phyloP scores from a whole-genome alignment of 2,113 vertebrate species.

The Octodon degus region DNA sequence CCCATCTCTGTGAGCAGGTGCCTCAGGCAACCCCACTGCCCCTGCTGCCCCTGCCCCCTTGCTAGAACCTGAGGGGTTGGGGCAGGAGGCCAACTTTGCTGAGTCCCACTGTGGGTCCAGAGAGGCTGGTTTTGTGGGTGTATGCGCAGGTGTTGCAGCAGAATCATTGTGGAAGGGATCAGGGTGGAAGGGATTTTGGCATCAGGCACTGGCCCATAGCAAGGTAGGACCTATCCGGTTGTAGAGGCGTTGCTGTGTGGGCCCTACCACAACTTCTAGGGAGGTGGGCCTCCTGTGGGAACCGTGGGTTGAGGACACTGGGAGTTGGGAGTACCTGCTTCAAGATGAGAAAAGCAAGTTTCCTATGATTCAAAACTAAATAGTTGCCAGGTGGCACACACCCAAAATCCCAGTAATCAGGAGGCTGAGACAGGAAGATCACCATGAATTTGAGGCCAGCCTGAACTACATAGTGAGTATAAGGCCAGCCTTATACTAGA shows the following conservation, averaged over 20 bases:
- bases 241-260: neutral
- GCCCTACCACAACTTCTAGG: neutral
- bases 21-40: neutral
- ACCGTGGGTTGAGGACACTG: neutral
- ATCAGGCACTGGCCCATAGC: neutral
- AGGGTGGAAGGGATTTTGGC: too few species aligned
- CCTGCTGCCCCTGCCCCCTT: neutral
- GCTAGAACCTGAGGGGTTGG: too few species aligned
- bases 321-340: too few species aligned
- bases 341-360: neutral
- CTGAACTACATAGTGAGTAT: neutral
- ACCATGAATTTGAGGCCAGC: neutral
- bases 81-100: neutral
- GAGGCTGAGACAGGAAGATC: neutral
- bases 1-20: neutral
- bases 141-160: neutral
- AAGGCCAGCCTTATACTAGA: neutral
- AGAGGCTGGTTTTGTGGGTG: neutral
- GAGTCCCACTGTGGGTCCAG: neutral
- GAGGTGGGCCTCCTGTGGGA: neutral
- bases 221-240: neutral
- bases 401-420: neutral
- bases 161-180: neutral
- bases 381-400: neutral
- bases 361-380: neutral